Percentiles rank a stretch among this genome's conserved stretches.
These are phyloP conservation scores for Bombus confusus DNA, from an alignment of 1,140 invertebrate species.

Conservation along the genomic window DNA sequence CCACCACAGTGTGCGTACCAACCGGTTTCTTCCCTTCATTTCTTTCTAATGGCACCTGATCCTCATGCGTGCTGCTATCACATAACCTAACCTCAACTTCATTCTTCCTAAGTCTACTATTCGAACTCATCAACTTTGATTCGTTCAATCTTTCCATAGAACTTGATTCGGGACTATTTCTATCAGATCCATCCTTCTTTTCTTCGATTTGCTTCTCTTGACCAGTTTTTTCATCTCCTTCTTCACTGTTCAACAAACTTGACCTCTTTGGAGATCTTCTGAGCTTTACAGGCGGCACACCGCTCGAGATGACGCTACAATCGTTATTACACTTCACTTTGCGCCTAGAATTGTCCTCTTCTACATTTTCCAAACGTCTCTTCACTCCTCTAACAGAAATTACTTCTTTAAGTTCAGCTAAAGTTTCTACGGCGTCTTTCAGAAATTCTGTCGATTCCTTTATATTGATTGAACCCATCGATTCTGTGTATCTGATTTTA, in stretches of 20 bases:
- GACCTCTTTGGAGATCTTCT: constrained; percentile 53
- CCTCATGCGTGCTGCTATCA: constrained; percentile 74
- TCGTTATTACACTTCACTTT: background rate
- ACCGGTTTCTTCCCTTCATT: background rate
- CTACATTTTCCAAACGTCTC: constrained; percentile 5
- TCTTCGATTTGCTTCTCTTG: background rate
- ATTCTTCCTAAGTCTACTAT: constrained; percentile 21
- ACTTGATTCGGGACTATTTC: background rate
- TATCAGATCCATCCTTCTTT: background rate
- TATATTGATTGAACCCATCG: no score
- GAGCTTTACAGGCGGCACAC: constrained; percentile 70
- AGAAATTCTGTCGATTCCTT: constrained; percentile 19
- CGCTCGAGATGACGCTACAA: no score
- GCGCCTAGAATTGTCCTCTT: constrained; percentile 1
- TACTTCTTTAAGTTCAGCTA: constrained; percentile 31
- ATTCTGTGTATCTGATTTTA: background rate
- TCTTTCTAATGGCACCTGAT: constrained; percentile 18
- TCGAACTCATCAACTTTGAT: background rate
- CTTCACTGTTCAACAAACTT: background rate
- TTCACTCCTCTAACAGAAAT: constrained; percentile 8
- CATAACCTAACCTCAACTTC: constrained; percentile 74
- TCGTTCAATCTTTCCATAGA: background rate
- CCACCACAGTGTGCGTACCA: background rate
- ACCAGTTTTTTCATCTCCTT: background rate
- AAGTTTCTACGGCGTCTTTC: constrained; percentile 47